Base-by-base conservation (phyloP, 2,888 invertebrate species). In the Melinaea menophilus region DNA sequence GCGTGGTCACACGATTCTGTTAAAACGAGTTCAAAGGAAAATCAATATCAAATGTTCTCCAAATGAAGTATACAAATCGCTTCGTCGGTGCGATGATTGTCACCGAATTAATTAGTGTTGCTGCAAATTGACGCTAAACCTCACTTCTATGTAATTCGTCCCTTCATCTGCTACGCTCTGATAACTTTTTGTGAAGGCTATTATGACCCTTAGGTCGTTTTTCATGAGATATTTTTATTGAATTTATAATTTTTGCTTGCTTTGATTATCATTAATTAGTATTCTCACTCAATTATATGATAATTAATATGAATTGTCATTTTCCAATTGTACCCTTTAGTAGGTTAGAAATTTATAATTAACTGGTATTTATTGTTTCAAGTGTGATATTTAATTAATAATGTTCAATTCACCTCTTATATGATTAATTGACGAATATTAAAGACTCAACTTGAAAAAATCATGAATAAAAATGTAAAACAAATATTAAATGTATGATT, bases 61-160 rank as follows among this genome's bases (percentile, higher is more conserved):
- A 63, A 67, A 62, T 58, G 62, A 67, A 64, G 65, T 56, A 58
- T 54, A 67, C 67, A 65, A 67, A 67, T 65, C 37, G 60, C 47
- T 65, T 65, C 65, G 63, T 65, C 63, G 63, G 61, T 56, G 58
- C 45, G 31, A 56, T 47, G 45, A 67, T 67, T 67, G 65, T 56
- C 67, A 48, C 56, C 33, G 59, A 58, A 59, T 67, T 67, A 64
- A 64, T 64, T 62, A 60, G 62, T 62, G 22, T 56, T 34, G 61
- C 48, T 37, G 45, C 61, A 48, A 60, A 54, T 46, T 60, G 45
- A 33, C 51, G 56, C 56, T 54, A 55, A 63, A 51, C 46, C 41
- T 56, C 22, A 22, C 34, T 34, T 31, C 12, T 47, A 13, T 31
- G 35, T 59, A 34, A 41, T 59, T 59, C 55, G 45, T 59, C 55